These are phyloP conservation scores for Teleogryllus occipitalis DNA, from an alignment of 1,140 invertebrate species.

Conservation along the genomic window DNA sequence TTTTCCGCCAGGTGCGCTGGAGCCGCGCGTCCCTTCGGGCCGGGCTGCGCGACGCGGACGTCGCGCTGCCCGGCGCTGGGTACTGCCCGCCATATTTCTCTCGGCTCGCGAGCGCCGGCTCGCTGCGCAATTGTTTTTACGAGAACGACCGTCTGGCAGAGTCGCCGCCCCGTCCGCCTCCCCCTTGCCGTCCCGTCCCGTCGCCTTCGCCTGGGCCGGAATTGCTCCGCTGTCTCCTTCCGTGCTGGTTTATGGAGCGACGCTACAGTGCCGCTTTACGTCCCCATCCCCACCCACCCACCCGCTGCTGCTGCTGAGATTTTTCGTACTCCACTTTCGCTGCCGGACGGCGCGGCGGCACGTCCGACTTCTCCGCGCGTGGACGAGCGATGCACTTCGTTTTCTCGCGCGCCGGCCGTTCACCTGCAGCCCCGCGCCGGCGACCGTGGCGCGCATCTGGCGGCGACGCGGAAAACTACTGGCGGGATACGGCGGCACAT, in stretches of 20 bases:
- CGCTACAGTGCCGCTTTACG: background rate
- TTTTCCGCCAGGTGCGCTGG: background rate
- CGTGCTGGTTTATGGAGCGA: background rate
- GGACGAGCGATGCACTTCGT: no score
- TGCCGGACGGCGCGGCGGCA: no score
- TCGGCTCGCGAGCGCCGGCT: background rate
- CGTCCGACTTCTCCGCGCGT: no score
- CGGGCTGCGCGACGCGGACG: background rate
- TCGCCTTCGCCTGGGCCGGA: background rate
- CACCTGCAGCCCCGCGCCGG: no score
- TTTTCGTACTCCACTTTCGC: background rate
- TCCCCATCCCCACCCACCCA: background rate
- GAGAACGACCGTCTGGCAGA: background rate
- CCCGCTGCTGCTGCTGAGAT: background rate
- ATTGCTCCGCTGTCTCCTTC: background rate
- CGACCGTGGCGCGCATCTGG: no score
- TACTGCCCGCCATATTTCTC: background rate
- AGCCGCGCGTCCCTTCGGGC: background rate
- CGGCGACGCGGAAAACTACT: no score
- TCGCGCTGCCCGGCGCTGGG: background rate
- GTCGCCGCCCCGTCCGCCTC: no score
- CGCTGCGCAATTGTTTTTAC: conserved; percentile 1
- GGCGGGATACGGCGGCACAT: no score
- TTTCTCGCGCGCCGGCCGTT: no score
- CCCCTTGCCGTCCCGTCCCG: background rate